Evolutionary conservation across 2,113 vertebrate species (phyloP), one percentile per base, ranked within the genome.

Genomic region (Xerus inauris): DNA sequence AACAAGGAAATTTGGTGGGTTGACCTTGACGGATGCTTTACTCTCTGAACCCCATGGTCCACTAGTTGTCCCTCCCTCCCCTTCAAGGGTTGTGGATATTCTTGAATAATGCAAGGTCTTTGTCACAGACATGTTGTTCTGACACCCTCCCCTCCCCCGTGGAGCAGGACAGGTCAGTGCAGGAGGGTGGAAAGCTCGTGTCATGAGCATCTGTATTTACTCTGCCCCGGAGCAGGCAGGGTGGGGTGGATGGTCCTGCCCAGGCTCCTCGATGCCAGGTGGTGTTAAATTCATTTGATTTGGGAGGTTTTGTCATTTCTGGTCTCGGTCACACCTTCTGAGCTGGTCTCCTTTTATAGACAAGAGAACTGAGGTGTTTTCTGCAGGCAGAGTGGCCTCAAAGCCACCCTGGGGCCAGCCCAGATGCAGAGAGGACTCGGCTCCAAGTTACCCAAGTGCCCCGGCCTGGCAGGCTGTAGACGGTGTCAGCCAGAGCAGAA

Each of bases 91-190:
- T 87, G 82, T 72, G 0, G 7, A 96, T 67, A 88, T 96, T 97
- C 96, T 80, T 86, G 97, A 97, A 86, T 86, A 89, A 96, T 59
- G 94, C 13, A 64, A 97, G 93, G 95, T 95, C 96, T 95, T 97
- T 96, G 97, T 96, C 94, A 95, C 92, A 96, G 96, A 97, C 95
- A 95, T 73, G 92, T 97, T 95, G 91, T 98, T 96, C 85, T 95
- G 89, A 81, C n/a, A n/a, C n/a, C n/a, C n/a, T n/a, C n/a, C n/a
- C n/a, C n/a, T n/a, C n/a, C 35, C 26, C 76, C 96, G 94, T 59
- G 87, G 96, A 96, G 82, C 97, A 96, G 97, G 97, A 57, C 89
- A 87, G 83, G 95, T 54, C 62, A 82, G 72, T 38, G 16, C 38
- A 85, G 0, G 40, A 97, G 85, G 38, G 28, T 92, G 95, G 89